Evolutionary conservation across 2,113 vertebrate genomes (phyloP).

Genomic region (Maccullochella peelii): DNA sequence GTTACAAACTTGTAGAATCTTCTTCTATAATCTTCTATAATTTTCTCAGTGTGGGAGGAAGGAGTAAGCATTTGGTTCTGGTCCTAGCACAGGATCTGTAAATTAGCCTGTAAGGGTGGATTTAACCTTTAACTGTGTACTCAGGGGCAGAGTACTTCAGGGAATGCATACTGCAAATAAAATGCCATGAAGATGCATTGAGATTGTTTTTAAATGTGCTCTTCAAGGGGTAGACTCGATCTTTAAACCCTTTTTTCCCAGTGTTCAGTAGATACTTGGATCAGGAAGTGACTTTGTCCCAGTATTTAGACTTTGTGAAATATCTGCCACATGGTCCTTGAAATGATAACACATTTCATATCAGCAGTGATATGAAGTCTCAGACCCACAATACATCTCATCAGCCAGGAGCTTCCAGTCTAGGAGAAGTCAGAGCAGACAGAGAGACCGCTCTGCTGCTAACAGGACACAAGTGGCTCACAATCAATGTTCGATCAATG

Average conservation of each 20-base stretch:
- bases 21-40: background rate
- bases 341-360: background rate
- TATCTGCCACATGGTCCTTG: background rate
- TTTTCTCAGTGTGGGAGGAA: conserved; percentile 22
- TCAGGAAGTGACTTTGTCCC: background rate
- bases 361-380: background rate
- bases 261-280: conserved; percentile 1
- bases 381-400: background rate
- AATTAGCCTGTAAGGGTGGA: conserved; percentile 26
- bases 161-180: conserved; percentile 5
- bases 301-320: background rate
- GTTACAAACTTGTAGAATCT: background rate
- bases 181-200: conserved; percentile 9
- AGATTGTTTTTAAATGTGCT: background rate
- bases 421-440: background rate
- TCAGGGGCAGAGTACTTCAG: background rate
- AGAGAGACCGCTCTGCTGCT: background rate
- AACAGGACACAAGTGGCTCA: conserved; percentile 8
- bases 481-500: conserved; percentile 48
- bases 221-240: background rate
- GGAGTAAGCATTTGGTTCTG: conserved; percentile 14
- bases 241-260: background rate
- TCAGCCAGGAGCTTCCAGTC: background rate
- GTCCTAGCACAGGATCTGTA: conserved; percentile 15
- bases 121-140: conserved; percentile 45